Evolutionary conservation across 2,888 invertebrate genomes (phyloP), one percentile per base, ranked within the genome.

Genomic region (Drosophila anomalipes): DNA sequence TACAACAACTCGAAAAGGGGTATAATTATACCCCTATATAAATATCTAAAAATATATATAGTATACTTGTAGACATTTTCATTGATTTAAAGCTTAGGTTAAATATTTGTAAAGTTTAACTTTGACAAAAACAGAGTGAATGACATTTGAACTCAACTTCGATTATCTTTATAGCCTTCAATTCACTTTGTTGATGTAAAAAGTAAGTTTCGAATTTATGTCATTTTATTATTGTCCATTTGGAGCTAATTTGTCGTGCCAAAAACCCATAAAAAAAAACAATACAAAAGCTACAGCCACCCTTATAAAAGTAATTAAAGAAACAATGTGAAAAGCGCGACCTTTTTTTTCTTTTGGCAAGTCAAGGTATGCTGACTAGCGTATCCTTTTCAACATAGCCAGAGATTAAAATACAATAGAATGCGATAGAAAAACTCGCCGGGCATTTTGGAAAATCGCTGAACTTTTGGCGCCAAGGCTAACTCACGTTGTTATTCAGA

Each of bases 251-350:
- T 51, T 52, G 56, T 59, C 75, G 61, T 76, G 76, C 51, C 47
- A 66, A 66, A 56, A 70, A 22, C n/a, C 49, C 75, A 66, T 74
- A 70, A 75, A 74, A 70, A 75, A 74, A 75, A 70, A 60, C 47
- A 22, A n/a, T 9, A 57, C 16, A 28, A 61, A 35, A 58, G 22
- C 52, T 30, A 66, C 32, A 35, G 39, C 28, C 28, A 33, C 61
- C 73, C n/a, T 44, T 49, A 57, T 16, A 68, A 58, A 37, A 28
- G 19, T 52, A 56, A 49, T 51, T 47, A 47, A 63, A 44, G 37
- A 53, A 61, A n/a, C n/a, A 22, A 28, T 37, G 19, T 28, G 37
- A 59, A 67, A 59, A 47, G n/a, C 32, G 30, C 28, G 6, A 19
- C 22, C 26, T 7, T 28, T 54, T 32, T 32, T n/a, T 22, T 22